Evolutionary conservation across 1,140 invertebrate genomes (phyloP).

Genomic region (Caenorhabditis elegans): WBcel235 BX284605.5:8672001-8672500

Average conservation of each 20-base stretch:
- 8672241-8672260: too few relatives aligned
- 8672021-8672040: not conserved
- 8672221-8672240: not conserved
- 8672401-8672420: conserved; percentile 7
- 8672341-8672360: conserved; percentile 11
- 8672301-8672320: not conserved
- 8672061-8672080: not conserved
- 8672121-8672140: not conserved
- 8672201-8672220: conserved; percentile 4
- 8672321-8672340: not conserved
- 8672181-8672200: not conserved
- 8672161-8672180: not conserved
- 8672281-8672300: not conserved
- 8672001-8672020: too few relatives aligned
- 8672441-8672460: not conserved
- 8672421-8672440: not conserved
- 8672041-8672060: not conserved
- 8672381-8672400: not conserved
- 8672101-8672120: not conserved
- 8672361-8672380: not conserved
- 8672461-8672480: not conserved
- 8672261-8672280: not conserved
- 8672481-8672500: too few relatives aligned
- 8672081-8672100: not conserved
- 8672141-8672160: not conserved